Evolutionary conservation across 2,888 invertebrate genomes (phyloP), one percentile per base, ranked within the genome.

Genomic region (Pandemis cinnamomeana): DNA sequence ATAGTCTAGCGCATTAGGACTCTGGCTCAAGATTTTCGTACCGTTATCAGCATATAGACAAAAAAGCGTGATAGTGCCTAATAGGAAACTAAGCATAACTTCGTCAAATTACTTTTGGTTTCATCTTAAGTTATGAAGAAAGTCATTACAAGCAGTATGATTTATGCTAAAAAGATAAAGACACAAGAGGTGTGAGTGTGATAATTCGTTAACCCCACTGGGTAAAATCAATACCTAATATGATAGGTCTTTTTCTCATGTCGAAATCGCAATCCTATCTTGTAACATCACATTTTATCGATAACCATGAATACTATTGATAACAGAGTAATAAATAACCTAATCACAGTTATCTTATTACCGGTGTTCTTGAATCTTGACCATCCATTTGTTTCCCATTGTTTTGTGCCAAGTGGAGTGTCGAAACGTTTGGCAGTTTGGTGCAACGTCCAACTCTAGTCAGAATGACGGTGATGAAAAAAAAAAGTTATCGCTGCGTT

Each of bases 321-420:
- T 72, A 72, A 72, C 55, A 48, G 13, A 41, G 61, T 55, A 55
- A 64, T 63, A 58, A 41, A 68, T 72, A 72, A 58, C 44, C 67
- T 44, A 42, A 27, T 36, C 15, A 27, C 46, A 13, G 5, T 72
- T 68, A 68, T 72, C 68, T 48, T 48, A 73, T 70, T 73, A 69
- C 27, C 53, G 15, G 51, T 51, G 73, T 66, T 48, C 27, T 64
- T 64, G 64, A 60, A 53, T 64, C 27, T 63, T 69, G 69, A 64
- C 51, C 60, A 70, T 73, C 68, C 48, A 69, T 73, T 73, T 60
- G 51, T 51, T 58, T 70, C 48, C 10, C 7, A 61, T 69, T 69
- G 68, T 69, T 60, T 67, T 67, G 15, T 20, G 66, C 53, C 53
- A 51, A 67, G 53, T 48, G 7, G n/a, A 68, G 69, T 69, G 73